Evolutionary conservation across 2,888 invertebrate species (phyloP).

Genomic region (Saturnia japonica): DNA sequence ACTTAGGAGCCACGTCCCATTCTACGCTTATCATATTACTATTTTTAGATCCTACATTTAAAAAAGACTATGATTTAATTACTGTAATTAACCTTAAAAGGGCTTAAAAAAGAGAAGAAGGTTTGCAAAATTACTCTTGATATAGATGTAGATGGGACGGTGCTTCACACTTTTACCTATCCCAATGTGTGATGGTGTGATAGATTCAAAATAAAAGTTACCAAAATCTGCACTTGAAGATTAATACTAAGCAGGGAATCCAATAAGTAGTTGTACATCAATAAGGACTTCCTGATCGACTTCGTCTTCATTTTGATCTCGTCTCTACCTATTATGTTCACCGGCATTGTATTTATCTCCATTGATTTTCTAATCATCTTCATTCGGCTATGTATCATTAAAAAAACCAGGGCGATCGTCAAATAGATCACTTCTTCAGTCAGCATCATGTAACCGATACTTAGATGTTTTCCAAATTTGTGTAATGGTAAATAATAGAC

Average conservation of each 20-base stretch:
- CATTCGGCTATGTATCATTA: not conserved
- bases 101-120: too few species aligned
- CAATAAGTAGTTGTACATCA: not conserved
- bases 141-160: too few species aligned
- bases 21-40: too few species aligned
- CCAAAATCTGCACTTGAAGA: not conserved
- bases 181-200: too few species aligned
- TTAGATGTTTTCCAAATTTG: not conserved
- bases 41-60: too few species aligned
- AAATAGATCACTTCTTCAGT: not conserved
- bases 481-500: too few species aligned
- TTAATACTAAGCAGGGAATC: not conserved
- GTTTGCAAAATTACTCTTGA: too few species aligned
- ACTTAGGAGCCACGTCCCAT: too few species aligned
- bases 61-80: too few species aligned
- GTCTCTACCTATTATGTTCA: slow-evolving; percentile 13
- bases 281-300: not conserved
- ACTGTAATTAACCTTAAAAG: too few species aligned
- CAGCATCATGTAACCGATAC: not conserved
- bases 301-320: not conserved
- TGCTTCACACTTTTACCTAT: too few species aligned
- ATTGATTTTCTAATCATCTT: not conserved
- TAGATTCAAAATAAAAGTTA: too few species aligned
- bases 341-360: not conserved
- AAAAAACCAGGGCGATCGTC: not conserved